phyloP scores from a whole-genome alignment of 2,888 invertebrate genomes.

The Yponomeuta evonymella region DNA sequence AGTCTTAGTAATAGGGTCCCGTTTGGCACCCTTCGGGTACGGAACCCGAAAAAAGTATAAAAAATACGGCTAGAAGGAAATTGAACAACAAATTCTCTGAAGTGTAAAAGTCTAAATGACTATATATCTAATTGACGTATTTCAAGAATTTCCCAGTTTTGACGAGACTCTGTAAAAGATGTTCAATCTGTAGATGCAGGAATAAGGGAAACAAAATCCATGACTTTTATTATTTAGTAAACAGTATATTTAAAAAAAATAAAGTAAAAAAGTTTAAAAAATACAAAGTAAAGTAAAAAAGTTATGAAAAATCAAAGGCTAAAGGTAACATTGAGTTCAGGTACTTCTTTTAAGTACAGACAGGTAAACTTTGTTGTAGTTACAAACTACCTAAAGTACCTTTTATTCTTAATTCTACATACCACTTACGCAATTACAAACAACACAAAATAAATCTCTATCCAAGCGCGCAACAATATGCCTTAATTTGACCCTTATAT shows the following conservation, averaged over 20 bases:
- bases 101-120: too few species aligned
- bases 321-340: not conserved
- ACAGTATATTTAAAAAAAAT: not conserved
- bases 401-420: too few species aligned
- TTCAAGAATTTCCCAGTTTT: too few species aligned
- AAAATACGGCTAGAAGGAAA: too few species aligned
- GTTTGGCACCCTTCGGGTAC: too few species aligned
- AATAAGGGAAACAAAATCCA: not conserved
- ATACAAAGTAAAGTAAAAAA: slow-evolving; percentile 2
- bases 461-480: not conserved
- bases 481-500: not conserved
- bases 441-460: not conserved
- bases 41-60: too few species aligned
- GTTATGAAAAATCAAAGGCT: not conserved
- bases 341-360: not conserved
- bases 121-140: too few species aligned
- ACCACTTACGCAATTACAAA: not conserved
- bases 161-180: too few species aligned
- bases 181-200: too few species aligned
- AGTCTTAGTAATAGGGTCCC: too few species aligned
- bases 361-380: not conserved
- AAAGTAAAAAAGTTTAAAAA: not conserved
- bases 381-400: not conserved
- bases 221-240: not conserved
- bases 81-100: too few species aligned